phyloP scores from a whole-genome alignment of 2,888 invertebrate genomes.

The Eupeodes latifasciatus region DNA sequence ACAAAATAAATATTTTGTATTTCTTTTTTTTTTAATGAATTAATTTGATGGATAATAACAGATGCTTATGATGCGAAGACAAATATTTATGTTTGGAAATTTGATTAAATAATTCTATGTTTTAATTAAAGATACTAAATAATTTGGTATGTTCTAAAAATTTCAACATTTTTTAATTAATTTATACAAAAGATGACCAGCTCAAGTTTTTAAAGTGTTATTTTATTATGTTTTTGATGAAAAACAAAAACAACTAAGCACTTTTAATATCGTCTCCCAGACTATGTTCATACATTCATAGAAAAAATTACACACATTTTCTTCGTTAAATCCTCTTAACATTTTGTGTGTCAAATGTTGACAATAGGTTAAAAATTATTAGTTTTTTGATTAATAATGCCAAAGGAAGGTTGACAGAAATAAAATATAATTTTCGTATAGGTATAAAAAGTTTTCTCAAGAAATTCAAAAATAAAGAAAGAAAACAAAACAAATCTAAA shows the following conservation, averaged over 20 bases:
- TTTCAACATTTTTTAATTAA: no score
- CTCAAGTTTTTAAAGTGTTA: no score
- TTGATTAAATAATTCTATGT: neutral
- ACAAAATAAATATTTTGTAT: neutral
- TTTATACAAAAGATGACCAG: no score
- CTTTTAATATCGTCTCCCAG: neutral
- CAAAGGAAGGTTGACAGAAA: constrained; percentile 23
- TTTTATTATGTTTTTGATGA: no score
- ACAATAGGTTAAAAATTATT: neutral
- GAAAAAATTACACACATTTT: neutral
- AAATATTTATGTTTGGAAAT: neutral
- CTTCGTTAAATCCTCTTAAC: neutral
- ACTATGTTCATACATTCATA: no score
- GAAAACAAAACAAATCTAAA: neutral
- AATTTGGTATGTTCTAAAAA: no score
- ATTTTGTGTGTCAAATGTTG: neutral
- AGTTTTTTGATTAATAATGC: constrained; percentile 11
- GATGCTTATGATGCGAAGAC: neutral
- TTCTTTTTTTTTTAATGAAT: neutral
- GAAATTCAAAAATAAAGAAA: neutral
- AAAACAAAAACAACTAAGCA: neutral
- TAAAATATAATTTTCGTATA: neutral
- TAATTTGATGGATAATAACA: constrained; percentile 24
- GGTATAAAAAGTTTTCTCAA: neutral
- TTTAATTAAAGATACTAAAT: no score